Evolutionary conservation across 2,888 invertebrate genomes (phyloP).

Genomic region (Drosophila niveifrons): DNA sequence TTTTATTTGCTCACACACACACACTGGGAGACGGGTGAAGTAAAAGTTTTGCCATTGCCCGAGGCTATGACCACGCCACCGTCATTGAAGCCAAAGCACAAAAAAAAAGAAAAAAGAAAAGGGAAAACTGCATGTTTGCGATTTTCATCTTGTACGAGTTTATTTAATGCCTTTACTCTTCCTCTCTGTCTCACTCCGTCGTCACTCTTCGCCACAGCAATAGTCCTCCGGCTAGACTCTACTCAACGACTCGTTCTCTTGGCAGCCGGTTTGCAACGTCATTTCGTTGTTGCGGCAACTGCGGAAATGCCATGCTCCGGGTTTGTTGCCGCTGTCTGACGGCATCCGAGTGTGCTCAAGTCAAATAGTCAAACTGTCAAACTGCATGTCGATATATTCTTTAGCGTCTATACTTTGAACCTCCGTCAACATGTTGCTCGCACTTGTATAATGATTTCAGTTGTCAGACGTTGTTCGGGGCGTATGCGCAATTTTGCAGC

Average conservation of each 20-base stretch:
- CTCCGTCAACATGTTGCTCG: constrained; percentile 17
- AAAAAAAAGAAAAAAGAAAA: background rate
- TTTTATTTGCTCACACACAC: constrained; percentile 70
- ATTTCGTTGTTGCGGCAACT: constrained; percentile 40
- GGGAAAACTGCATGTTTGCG: constrained; percentile 63
- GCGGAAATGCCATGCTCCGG: constrained; percentile 29
- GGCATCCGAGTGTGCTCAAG: constrained; percentile 67
- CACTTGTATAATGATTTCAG: constrained; percentile 71
- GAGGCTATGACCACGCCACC: constrained; percentile 31
- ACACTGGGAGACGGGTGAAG: constrained; percentile 25
- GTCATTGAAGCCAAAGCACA: constrained; percentile 7
- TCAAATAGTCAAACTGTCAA: constrained; percentile 80
- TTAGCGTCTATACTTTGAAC: constrained; percentile 62
- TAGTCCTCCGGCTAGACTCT: constrained; percentile 14
- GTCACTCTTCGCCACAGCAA: background rate
- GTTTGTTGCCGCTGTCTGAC: constrained; percentile 42
- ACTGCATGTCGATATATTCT: constrained; percentile 74
- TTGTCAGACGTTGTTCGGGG: constrained; percentile 61
- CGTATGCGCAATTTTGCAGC: constrained; percentile 70
- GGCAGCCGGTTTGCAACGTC: constrained; percentile 53
- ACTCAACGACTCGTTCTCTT: constrained; percentile 41
- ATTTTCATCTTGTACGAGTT: constrained; percentile 75
- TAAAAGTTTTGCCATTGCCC: constrained; percentile 65
- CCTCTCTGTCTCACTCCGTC: background rate
- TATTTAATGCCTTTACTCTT: constrained; percentile 58